Evolutionary conservation across 2,797 vertebrate genomes (phyloP), one percentile per base, ranked within the genome.

Genomic region (Enteromius unitaeniatus): DNA sequence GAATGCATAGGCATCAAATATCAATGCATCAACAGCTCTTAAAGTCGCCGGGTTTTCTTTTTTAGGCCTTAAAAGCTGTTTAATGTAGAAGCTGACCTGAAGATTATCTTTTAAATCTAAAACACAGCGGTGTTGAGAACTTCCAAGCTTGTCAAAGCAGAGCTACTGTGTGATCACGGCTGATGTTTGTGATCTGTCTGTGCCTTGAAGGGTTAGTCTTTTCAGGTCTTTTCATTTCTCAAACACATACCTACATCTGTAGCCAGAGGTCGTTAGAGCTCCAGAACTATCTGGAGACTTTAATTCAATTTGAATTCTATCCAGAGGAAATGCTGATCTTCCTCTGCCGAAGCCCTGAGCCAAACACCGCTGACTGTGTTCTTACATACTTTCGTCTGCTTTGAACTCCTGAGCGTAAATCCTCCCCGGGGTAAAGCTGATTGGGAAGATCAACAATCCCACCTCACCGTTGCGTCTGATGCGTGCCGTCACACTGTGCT

Each of bases 271-370:
- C 51, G 51, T 83, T 82, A 78, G 68, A 84, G 78, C n/a, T 47
- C 79, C 64, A 47, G 53, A 92, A 92, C 89, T 86, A 90, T 89
- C 85, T 85, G 83, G 60, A 79, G 77, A 88, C 83, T 80, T 89
- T 86, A 84, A 90, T 90, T 88, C 55, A 90, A 90, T 91, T 86
- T 88, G 79, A 84, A 78, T 85, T 82, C 83, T 83, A 85, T 87
- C 81, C 86, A 67, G 86, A 87, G 82, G 79, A 89, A 84, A 90
- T 86, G 81, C 60, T 69, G 87, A 88, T 83, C 62, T 65, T 65
- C 69, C 37, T 42, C 49, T 86, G 78, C 83, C 17, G 40, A 58
- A 28, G 73, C 78, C 78, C 77, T 58, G 80, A 81, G 82, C 78
- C 28, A 75, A 75, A 84, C 60, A 23, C 82, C 64, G 21, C 68